These are phyloP conservation scores for Cydia splendana DNA, from an alignment of 1,140 invertebrate genomes.

Conservation along the genomic window DNA sequence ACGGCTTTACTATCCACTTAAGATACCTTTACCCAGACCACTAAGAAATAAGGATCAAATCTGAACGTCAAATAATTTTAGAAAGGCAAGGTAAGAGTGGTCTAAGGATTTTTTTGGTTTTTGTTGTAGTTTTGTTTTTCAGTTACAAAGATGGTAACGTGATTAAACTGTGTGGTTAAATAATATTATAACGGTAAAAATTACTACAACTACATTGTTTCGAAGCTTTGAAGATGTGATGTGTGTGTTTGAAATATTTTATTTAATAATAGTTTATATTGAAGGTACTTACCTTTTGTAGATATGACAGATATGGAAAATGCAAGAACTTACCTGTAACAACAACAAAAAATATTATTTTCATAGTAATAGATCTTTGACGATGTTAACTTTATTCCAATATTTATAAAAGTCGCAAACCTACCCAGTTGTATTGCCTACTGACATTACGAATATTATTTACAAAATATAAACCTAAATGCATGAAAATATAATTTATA, in stretches of 20 bases:
- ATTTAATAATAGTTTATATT: not conserved
- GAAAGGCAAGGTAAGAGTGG: not conserved
- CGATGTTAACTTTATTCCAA: too few species aligned
- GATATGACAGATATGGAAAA: not conserved
- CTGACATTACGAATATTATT: not conserved
- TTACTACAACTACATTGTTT: not conserved
- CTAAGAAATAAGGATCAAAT: slow-evolving; percentile 1
- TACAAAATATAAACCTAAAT: not conserved
- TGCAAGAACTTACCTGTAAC: not conserved
- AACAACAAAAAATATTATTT: not conserved
- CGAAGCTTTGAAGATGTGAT: too few species aligned
- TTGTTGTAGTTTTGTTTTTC: slow-evolving; percentile 13
- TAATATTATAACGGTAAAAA: slow-evolving; percentile 6
- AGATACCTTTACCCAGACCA: not conserved
- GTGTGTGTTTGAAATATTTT: too few species aligned
- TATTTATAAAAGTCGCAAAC: too few species aligned
- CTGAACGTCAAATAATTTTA: not conserved
- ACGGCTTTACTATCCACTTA: not conserved
- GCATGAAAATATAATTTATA: too few species aligned
- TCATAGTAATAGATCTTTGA: too few species aligned
- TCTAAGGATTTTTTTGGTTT: slow-evolving; percentile 3
- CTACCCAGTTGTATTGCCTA: too few species aligned
- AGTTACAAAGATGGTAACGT: slow-evolving; percentile 9
- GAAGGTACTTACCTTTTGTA: not conserved
- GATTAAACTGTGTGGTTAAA: slow-evolving; percentile 18